phyloP scores from a whole-genome alignment of 1,140 invertebrate species.

The Drosophila navojoa region DNA sequence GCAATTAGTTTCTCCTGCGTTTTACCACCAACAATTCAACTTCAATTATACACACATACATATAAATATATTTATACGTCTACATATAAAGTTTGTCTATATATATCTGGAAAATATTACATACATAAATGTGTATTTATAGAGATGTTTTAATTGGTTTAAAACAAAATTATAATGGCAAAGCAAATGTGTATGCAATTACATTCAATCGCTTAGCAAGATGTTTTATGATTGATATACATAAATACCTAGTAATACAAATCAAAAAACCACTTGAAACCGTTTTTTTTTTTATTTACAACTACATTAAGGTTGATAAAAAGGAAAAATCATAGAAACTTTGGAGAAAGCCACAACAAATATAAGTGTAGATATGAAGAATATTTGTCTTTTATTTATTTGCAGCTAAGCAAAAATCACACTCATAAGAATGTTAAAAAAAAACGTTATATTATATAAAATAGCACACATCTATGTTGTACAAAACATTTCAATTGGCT shows the following conservation, averaged over 20 bases:
- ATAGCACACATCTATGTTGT: neutral
- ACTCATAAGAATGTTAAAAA: neutral
- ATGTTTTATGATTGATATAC: slow-evolving; percentile 62
- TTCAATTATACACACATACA: slow-evolving; percentile 33
- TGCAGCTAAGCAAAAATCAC: slow-evolving; percentile 23
- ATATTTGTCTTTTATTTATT: slow-evolving; percentile 14
- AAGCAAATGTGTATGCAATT: slow-evolving; percentile 36
- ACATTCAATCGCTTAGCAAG: slow-evolving; percentile 35
- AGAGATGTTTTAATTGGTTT: slow-evolving; percentile 73
- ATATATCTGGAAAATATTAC: slow-evolving; percentile 29
- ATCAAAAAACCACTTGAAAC: slow-evolving; percentile 30
- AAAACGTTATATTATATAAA: neutral
- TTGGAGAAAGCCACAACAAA: slow-evolving; percentile 59
- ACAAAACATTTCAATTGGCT: slow-evolving; percentile 2
- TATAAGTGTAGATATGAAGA: slow-evolving; percentile 69
- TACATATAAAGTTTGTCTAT: neutral
- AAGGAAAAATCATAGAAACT: slow-evolving; percentile 27
- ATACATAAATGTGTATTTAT: slow-evolving; percentile 56
- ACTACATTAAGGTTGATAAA: slow-evolving; percentile 56
- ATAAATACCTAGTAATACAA: slow-evolving; percentile 45
- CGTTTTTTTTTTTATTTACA: slow-evolving; percentile 72
- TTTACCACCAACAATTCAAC: slow-evolving; percentile 51
- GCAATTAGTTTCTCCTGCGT: slow-evolving; percentile 34
- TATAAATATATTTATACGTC: slow-evolving; percentile 32
- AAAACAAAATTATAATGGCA: slow-evolving; percentile 52